Percentiles rank a stretch among this genome's conserved stretches.
phyloP scores from a whole-genome alignment of 2,797 vertebrate genomes.

The Poecilia velifera region DNA sequence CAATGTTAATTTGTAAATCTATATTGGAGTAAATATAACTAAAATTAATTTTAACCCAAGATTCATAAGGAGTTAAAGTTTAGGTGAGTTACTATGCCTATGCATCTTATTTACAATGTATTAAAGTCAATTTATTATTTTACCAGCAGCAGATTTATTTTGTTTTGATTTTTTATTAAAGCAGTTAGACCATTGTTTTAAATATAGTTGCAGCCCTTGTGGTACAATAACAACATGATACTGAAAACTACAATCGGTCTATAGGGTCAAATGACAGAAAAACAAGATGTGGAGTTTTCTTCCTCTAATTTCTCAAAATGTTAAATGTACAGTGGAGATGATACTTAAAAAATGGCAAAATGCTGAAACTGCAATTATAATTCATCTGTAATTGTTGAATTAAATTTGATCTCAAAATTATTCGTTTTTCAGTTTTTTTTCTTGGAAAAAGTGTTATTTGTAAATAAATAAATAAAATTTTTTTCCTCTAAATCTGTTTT shows the following conservation, averaged over 20 bases:
- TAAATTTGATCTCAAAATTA: not conserved
- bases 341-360: not conserved
- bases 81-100: not conserved
- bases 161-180: not conserved
- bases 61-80: not conserved
- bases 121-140: not conserved
- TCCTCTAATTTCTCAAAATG: not conserved
- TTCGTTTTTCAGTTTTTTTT: not conserved
- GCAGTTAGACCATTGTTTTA: not conserved
- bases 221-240: not conserved
- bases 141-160: not conserved
- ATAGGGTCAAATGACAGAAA: not conserved
- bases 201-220: not conserved
- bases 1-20: not conserved
- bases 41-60: not conserved
- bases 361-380: not conserved
- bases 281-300: not conserved
- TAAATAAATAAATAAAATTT: not conserved
- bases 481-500: not conserved
- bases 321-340: not conserved
- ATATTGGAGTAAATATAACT: no score
- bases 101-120: not conserved
- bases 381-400: not conserved
- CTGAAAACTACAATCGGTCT: not conserved
- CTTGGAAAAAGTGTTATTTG: not conserved